phyloP scores from a whole-genome alignment of 2,797 vertebrate species.

The Scleropages formosus region DNA sequence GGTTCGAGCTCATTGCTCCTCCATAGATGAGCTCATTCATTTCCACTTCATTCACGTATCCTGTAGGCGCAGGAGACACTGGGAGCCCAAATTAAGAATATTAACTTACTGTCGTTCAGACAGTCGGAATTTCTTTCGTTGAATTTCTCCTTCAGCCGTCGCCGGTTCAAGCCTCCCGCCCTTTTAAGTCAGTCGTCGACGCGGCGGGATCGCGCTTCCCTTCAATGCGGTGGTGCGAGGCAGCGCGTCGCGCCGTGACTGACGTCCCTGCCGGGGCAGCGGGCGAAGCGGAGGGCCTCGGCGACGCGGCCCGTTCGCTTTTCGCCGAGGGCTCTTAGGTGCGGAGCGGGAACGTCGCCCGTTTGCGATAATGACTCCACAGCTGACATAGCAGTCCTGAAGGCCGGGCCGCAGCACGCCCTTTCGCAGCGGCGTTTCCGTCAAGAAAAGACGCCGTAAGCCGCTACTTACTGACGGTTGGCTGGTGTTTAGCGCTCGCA shows the following conservation, averaged over 20 bases:
- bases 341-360: not conserved
- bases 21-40: not conserved
- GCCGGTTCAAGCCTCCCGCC: too few relatives aligned
- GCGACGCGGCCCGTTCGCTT: too few relatives aligned
- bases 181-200: too few relatives aligned
- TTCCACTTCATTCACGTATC: not conserved
- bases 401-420: not conserved
- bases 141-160: not conserved
- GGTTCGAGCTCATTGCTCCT: not conserved
- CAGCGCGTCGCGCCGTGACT: too few relatives aligned
- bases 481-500: not conserved
- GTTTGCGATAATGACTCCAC: not conserved
- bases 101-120: not conserved
- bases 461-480: constrained; percentile 10
- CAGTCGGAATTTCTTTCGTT: not conserved
- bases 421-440: not conserved
- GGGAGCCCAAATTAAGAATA: not conserved
- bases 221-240: too few relatives aligned
- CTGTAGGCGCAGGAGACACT: not conserved
- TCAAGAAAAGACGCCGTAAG: not conserved
- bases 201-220: too few relatives aligned
- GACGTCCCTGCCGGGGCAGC: too few relatives aligned
- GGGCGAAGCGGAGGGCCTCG: too few relatives aligned
- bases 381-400: not conserved
- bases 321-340: not conserved